These are phyloP conservation scores for Ariolimax columbianus DNA, from an alignment of 2,888 invertebrate genomes.

Conservation along the genomic window DNA sequence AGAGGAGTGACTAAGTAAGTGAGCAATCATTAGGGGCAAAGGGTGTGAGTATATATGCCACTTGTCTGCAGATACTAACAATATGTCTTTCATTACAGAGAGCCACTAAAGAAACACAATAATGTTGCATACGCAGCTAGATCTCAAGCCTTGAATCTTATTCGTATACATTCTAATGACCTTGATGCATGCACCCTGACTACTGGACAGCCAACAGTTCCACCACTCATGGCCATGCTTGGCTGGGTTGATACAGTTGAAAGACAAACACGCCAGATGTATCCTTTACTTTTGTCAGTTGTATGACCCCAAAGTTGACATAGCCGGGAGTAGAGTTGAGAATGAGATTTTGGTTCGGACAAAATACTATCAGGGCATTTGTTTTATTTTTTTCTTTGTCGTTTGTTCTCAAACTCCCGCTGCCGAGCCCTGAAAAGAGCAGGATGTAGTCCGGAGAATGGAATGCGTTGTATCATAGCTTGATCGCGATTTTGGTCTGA, in stretches of 20 bases:
- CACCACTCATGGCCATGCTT: constrained; percentile 18
- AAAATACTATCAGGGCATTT: no score
- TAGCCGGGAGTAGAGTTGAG: no score
- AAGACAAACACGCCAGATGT: constrained; percentile 30
- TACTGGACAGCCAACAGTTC: constrained; percentile 22
- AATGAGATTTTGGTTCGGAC: not conserved
- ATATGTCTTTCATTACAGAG: constrained; percentile 12
- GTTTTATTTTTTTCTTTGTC: not conserved
- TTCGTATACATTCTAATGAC: not conserved
- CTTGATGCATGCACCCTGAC: not conserved
- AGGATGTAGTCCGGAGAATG: no score
- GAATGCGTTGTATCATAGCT: not conserved
- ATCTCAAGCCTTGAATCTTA: not conserved
- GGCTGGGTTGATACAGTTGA: constrained; percentile 27
- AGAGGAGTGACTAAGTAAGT: no score
- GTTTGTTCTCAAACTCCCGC: no score
- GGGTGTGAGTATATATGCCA: no score
- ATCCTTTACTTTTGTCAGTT: constrained; percentile 4
- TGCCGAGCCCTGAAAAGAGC: no score
- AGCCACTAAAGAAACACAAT: constrained; percentile 1
- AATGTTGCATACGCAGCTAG: not conserved
- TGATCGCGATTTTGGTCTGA: not conserved
- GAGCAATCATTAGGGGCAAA: no score
- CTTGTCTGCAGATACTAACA: not conserved
- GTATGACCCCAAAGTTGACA: no score